phyloP scores from a whole-genome alignment of 2,888 invertebrate species.

The Megastigmus dorsalis region DNA sequence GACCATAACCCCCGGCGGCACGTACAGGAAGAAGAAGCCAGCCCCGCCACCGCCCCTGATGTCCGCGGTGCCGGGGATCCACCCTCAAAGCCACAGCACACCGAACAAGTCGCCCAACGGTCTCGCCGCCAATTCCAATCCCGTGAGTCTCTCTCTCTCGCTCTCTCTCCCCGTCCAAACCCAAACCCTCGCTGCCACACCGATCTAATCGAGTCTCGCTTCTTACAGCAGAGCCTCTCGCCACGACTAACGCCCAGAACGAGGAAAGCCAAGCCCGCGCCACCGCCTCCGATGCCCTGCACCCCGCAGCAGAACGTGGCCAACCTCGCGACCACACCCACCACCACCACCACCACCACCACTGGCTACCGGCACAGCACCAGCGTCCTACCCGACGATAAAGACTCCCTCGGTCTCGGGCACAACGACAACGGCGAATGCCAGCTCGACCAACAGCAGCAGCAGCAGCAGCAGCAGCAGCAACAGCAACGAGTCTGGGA shows the following conservation, averaged over 20 bases:
- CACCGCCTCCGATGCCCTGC: constrained; percentile 59
- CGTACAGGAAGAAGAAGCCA: constrained; percentile 80
- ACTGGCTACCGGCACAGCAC: background rate
- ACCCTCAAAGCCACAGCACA: constrained; percentile 47
- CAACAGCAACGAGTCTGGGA: constrained; percentile 69
- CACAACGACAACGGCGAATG: too few relatives aligned
- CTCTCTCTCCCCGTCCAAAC: background rate
- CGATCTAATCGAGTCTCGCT: background rate
- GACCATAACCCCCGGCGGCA: constrained; percentile 74
- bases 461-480: background rate
- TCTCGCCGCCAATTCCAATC: background rate
- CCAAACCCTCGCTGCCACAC: background rate
- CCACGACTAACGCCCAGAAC: constrained; percentile 76
- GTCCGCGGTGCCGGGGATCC: too few relatives aligned
- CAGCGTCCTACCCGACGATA: background rate
- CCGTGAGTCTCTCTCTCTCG: constrained; percentile 16
- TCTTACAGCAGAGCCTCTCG: constrained; percentile 58
- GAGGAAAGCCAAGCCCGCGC: constrained; percentile 81
- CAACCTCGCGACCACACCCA: too few relatives aligned
- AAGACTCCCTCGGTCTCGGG: background rate
- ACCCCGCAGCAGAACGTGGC: background rate
- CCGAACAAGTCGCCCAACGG: background rate
- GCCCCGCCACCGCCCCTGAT: constrained; percentile 82
- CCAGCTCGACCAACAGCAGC: too few relatives aligned
- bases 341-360: too few relatives aligned